A percentile compares a stretch with the other conserved stretches of the same genome.
Conservation (phyloP, 2,113 vertebrate genomes). For the Aphyosemion australe region DNA sequence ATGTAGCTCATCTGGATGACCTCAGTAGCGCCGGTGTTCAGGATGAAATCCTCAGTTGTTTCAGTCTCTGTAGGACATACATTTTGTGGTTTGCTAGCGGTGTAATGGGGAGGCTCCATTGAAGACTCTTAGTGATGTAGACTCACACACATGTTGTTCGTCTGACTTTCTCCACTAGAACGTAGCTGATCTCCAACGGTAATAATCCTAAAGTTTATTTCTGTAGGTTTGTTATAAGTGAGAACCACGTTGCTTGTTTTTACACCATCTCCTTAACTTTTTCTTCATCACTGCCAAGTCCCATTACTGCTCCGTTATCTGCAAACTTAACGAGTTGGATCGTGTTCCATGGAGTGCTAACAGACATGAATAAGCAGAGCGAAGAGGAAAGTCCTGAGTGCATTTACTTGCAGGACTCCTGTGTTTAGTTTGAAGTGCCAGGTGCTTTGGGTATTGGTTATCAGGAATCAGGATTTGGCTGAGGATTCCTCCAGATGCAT, state of each 20-base stretch:
- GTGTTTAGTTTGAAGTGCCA: not conserved
- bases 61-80: not conserved
- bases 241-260: no score
- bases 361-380: not conserved
- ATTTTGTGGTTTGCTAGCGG: not conserved
- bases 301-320: not conserved
- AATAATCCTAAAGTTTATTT: no score
- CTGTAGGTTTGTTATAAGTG: no score
- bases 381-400: not conserved
- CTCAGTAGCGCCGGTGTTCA: not conserved
- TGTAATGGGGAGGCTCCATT: no score
- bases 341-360: no score
- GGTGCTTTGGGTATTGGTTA: no score
- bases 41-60: not conserved
- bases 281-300: not conserved
- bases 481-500: no score
- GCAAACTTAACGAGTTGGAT: not conserved
- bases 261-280: not conserved
- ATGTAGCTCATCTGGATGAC: not conserved
- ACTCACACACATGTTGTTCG: no score
- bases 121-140: no score
- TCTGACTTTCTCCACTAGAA: no score
- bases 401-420: not conserved
- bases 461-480: no score
- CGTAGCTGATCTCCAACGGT: no score